Evolutionary conservation across 1,140 invertebrate species (phyloP).

Genomic region (Phocides pigmalion): DNA sequence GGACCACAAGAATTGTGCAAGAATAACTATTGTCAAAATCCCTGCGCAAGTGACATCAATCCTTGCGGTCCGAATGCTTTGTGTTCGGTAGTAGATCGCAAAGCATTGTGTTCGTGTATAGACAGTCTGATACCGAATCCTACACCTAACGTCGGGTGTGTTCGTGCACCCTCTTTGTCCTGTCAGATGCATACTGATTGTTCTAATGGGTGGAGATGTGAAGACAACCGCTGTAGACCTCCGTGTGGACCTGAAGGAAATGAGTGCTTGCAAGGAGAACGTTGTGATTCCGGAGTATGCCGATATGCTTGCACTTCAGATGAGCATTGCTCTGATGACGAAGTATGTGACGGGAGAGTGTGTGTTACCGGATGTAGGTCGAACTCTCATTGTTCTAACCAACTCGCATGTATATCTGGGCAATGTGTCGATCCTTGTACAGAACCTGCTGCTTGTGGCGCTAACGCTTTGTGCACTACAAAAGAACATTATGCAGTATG

Average conservation of each 20-base stretch:
- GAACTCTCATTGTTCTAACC: conserved; percentile 89
- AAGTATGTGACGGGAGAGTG: conserved; percentile 92
- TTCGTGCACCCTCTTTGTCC: conserved; percentile 88
- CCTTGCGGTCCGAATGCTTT: conserved; percentile 93
- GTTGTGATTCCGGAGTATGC: conserved; percentile 89
- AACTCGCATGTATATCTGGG: conserved; percentile 89
- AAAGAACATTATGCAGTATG: conserved; percentile 90
- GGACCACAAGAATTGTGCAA: conserved; percentile 91
- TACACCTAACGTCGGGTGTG: conserved; percentile 92
- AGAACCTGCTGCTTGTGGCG: conserved; percentile 91
- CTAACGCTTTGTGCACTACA: conserved; percentile 90
- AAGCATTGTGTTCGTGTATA: conserved; percentile 91
- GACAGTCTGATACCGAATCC: conserved; percentile 92
- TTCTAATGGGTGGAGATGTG: conserved; percentile 87
- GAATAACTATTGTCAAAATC: conserved; percentile 91
- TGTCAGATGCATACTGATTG: conserved; percentile 92
- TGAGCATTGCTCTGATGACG: conserved; percentile 90
- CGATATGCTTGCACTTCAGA: conserved; percentile 91
- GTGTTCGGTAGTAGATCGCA: conserved; percentile 92
- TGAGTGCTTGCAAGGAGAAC: conserved; percentile 92
- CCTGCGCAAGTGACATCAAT: conserved; percentile 86
- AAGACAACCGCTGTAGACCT: conserved; percentile 88
- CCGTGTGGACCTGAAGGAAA: conserved; percentile 90
- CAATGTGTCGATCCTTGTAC: conserved; percentile 91
- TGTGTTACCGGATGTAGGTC: conserved; percentile 92